Evolutionary conservation across 2,888 invertebrate species (phyloP).

Genomic region (Ennomos fuscantarius): DNA sequence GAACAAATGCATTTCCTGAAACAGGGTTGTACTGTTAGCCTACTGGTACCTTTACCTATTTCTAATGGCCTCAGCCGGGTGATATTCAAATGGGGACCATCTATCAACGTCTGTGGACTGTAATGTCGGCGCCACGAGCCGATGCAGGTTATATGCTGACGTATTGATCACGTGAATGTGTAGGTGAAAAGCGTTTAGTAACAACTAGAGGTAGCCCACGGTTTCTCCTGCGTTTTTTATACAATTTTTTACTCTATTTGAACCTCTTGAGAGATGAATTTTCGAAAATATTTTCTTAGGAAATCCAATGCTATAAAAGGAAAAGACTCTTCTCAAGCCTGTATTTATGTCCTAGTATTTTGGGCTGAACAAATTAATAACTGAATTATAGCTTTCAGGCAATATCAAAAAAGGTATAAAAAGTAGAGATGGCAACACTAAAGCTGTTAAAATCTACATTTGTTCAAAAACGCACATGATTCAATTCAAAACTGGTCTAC

Average conservation of each 20-base stretch:
- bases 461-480: slow-evolving; percentile 24
- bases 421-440: slow-evolving; percentile 17
- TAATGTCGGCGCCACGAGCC: slow-evolving; percentile 34
- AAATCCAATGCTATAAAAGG: too few relatives aligned
- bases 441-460: slow-evolving; percentile 27
- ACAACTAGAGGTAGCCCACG: too few relatives aligned
- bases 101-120: slow-evolving; percentile 47
- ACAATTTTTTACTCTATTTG: too few relatives aligned
- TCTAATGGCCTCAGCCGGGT: slow-evolving; percentile 9
- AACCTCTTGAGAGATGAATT: too few relatives aligned
- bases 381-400: too few relatives aligned
- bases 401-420: not conserved
- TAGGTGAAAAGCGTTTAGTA: too few relatives aligned
- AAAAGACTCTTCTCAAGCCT: too few relatives aligned
- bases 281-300: too few relatives aligned
- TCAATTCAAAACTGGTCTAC: slow-evolving; percentile 37
- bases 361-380: too few relatives aligned
- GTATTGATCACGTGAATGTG: slow-evolving; percentile 30
- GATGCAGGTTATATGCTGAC: slow-evolving; percentile 47
- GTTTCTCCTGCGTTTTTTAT: too few relatives aligned
- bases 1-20: too few relatives aligned
- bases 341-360: too few relatives aligned
- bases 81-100: slow-evolving; percentile 51
- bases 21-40: not conserved
- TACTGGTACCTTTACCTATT: slow-evolving; percentile 1